Conservation (phyloP, 2,113 vertebrate genomes). For the Physeter macrocephalus region DNA sequence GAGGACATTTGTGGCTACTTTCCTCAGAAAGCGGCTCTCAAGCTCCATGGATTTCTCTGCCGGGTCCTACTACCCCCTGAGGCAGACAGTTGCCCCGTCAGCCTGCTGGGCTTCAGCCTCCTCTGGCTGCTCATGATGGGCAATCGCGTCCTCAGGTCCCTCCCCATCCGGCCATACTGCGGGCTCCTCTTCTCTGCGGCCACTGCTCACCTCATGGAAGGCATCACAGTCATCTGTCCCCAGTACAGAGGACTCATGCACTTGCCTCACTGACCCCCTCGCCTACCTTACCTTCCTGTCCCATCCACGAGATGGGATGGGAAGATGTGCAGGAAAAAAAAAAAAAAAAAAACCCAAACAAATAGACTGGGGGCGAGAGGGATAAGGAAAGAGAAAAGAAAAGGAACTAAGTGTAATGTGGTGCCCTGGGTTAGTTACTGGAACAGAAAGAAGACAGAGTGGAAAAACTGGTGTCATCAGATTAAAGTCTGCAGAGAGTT, state of each 20-base stretch:
- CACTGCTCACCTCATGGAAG: background rate
- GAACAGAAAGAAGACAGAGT: background rate
- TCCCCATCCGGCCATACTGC: too few species aligned
- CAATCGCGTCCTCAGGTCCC: fast-evolving
- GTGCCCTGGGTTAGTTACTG: background rate
- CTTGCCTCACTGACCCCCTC: background rate
- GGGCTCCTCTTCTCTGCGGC: background rate
- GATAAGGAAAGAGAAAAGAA: background rate
- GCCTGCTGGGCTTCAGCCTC: background rate
- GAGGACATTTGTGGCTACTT: background rate
- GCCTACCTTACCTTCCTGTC: background rate
- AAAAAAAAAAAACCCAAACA: too few species aligned
- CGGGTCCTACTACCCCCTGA: background rate
- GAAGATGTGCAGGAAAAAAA: background rate
- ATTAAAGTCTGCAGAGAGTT: background rate
- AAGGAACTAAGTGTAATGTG: background rate
- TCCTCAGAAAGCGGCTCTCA: background rate
- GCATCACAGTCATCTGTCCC: background rate
- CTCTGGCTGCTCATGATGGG: background rate
- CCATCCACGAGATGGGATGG: too few species aligned
- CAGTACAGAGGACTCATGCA: background rate
- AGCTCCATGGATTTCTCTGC: background rate
- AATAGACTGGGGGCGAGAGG: background rate
- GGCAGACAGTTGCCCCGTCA: background rate
- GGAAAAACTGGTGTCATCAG: too few species aligned